Conservation (phyloP, 1,140 invertebrate species). For the Plutomurus gul region DNA sequence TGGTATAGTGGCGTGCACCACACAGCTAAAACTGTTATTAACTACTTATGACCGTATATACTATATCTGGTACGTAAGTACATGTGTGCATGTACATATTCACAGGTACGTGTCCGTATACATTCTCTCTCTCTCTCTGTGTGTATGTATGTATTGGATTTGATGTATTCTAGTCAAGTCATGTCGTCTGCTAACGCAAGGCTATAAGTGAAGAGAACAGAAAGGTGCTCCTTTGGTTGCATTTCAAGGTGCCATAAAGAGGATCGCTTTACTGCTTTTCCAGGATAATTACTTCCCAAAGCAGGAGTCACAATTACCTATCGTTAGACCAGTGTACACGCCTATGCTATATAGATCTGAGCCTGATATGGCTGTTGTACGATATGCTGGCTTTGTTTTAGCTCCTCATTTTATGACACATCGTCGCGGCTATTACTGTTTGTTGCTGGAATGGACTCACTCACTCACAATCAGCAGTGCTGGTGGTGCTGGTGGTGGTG, state of each 20-base stretch:
- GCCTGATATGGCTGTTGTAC: constrained; percentile 37
- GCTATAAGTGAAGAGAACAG: neutral
- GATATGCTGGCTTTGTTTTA: constrained; percentile 50
- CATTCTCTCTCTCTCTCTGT: too few relatives aligned
- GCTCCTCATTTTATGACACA: constrained; percentile 52
- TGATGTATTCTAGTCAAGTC: neutral
- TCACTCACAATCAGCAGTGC: neutral
- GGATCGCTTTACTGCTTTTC: constrained; percentile 50
- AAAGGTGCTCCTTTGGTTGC: constrained; percentile 44
- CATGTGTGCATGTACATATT: too few relatives aligned
- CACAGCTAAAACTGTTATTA: too few relatives aligned
- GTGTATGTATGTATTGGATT: neutral
- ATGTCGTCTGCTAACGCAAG: neutral
- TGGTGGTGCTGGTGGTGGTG: neutral
- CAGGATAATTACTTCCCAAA: constrained; percentile 50
- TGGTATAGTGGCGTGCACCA: too few relatives aligned
- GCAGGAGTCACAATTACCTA: constrained; percentile 49
- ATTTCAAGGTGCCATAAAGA: constrained; percentile 52
- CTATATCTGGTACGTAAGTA: too few relatives aligned
- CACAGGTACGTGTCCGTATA: too few relatives aligned
- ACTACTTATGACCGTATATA: too few relatives aligned
- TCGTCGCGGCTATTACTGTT: neutral
- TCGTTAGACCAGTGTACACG: constrained; percentile 39
- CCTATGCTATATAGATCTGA: constrained; percentile 39
- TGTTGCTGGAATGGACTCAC: neutral